Evolutionary conservation across 2,888 invertebrate species (phyloP).

Genomic region (Pimpla rufipes): DNA sequence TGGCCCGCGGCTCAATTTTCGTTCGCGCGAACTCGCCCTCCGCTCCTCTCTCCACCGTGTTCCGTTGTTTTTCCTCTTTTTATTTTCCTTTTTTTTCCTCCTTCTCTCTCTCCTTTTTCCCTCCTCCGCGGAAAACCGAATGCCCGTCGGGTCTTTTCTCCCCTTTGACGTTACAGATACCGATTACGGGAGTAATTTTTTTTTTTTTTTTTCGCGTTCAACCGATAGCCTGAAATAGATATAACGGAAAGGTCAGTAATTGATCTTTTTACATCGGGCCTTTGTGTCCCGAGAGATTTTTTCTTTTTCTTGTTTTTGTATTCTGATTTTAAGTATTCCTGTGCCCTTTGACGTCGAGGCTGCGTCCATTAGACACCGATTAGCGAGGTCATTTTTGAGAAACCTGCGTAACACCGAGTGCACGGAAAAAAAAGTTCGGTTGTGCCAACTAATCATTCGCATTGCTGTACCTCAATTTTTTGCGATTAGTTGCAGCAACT

Average conservation of each 20-base stretch:
- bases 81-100: not conserved
- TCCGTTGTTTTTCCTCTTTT: conserved; percentile 26
- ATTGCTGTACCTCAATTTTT: too few species aligned
- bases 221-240: not conserved
- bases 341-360: not conserved
- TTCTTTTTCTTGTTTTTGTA: not conserved
- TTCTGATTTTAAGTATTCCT: not conserved
- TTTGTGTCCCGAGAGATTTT: not conserved
- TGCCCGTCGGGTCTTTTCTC: conserved; percentile 11
- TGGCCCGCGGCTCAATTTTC: conserved; percentile 77
- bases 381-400: too few species aligned
- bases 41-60: conserved; percentile 41
- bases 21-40: conserved; percentile 59
- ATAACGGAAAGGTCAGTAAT: not conserved
- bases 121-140: not conserved
- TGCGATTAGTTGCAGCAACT: too few species aligned
- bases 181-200: conserved; percentile 21
- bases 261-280: not conserved
- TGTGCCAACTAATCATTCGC: too few species aligned
- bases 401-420: too few species aligned
- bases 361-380: not conserved
- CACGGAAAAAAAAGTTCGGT: too few species aligned
- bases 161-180: conserved; percentile 27
- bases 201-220: conserved; percentile 5
- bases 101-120: not conserved